Base-by-base conservation (phyloP, 2,113 vertebrate species). In the Myotis brandtii region DNA sequence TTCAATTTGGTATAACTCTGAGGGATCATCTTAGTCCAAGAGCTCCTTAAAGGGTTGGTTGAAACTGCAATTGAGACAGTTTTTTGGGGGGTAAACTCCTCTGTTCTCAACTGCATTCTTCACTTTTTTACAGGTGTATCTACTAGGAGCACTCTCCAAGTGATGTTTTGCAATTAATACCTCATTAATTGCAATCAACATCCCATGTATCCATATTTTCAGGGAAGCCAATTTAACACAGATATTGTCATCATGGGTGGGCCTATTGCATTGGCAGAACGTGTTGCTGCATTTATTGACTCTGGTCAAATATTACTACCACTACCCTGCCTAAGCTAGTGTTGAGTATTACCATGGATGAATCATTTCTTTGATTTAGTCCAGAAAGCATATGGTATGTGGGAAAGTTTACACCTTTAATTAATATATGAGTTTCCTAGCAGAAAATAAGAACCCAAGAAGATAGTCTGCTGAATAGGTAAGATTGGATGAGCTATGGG, bases 201-300 rank as follows among this genome's bases (percentile, higher is more conserved):
- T 32, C n/a, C 64, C 64, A 84, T 54, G 30, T 81, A 25, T 34
- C 16, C 10, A 7, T 72, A 9, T 34, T 48, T 62, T 59, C 30
- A 94, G 23, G 32, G 34, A 94, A 86, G 69, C 11, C 9, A 85
- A 5, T 88, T 93, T 76, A 90, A 93, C 32, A 87, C 27, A 70
- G 83, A 59, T 14, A 85, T 40, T 37, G 3, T 86, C 52, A 77
- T 40, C 13, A 72, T 56, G 59, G 7, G 5, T 7, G 86, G 46
- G 64, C 40, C 81, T 88, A 23, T 27, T 72, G 73, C 50, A 50
- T n/a, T 91, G 46, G n/a, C 32, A 91, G 30, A 92, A 84, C 27
- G 56, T 12, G n/a, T 54, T 18, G 20, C 30, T 86, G 69, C 43
- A 64, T n/a, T 66, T 37, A 56, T 72, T 81, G 59, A 43, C 17